These are phyloP conservation scores for Zaprionus vittiger DNA, from an alignment of 1,140 invertebrate genomes.

Conservation along the genomic window DNA sequence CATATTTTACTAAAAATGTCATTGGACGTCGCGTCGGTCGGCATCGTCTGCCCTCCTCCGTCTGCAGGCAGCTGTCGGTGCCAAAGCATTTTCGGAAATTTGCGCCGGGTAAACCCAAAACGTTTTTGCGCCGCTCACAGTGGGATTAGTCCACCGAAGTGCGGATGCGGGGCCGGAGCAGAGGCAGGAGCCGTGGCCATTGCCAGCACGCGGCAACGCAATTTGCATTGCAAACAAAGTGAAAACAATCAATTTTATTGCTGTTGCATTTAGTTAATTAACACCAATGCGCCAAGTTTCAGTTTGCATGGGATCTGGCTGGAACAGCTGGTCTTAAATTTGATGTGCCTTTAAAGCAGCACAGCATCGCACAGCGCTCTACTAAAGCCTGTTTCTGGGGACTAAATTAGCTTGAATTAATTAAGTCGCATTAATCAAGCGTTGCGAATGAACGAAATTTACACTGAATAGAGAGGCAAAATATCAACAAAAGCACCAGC, in stretches of 20 bases:
- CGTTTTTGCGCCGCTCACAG: conserved; percentile 46
- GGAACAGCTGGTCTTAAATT: conserved; percentile 41
- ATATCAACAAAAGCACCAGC: conserved; percentile 67
- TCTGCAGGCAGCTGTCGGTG: conserved; percentile 20
- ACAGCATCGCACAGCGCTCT: background rate
- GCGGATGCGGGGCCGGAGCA: background rate
- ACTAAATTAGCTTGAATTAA: conserved; percentile 78
- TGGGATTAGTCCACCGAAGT: conserved; percentile 53
- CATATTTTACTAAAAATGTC: conserved; percentile 80
- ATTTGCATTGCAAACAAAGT: conserved; percentile 83
- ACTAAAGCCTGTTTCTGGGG: background rate
- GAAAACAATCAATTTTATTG: conserved; percentile 83
- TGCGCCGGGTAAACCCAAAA: conserved; percentile 68
- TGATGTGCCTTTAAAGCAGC: conserved; percentile 36
- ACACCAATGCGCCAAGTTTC: conserved; percentile 67
- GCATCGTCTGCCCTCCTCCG: background rate
- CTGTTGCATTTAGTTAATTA: conserved; percentile 83
- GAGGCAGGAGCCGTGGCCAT: background rate
- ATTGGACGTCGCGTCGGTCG: conserved; percentile 43
- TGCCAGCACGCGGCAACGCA: conserved; percentile 50
- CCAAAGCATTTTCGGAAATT: conserved; percentile 73
- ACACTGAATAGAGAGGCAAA: conserved; percentile 49
- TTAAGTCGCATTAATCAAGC: conserved; percentile 77
- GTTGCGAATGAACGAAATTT: conserved; percentile 50
- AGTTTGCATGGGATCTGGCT: conserved; percentile 15